Evolutionary conservation across 1,140 invertebrate species (phyloP).

Genomic region (Lamellibrachia luymesi): DNA sequence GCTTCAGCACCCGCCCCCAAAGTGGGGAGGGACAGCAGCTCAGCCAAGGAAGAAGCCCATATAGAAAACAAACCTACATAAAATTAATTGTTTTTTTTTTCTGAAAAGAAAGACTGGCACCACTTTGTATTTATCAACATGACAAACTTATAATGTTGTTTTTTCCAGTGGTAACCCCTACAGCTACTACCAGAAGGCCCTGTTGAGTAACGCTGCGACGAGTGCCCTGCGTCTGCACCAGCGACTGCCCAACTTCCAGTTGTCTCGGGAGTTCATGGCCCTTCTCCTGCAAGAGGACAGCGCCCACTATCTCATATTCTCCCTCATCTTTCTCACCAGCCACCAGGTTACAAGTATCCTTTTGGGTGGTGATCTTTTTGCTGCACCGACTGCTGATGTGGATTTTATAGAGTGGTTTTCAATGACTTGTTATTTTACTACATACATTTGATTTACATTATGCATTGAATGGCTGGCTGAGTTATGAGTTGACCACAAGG

Average conservation of each 20-base stretch:
- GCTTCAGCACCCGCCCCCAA: too few species aligned
- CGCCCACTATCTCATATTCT: conserved; percentile 93
- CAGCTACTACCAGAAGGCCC: conserved; percentile 84
- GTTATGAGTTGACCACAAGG: too few species aligned
- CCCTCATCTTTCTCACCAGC: conserved; percentile 87
- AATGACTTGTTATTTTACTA: too few species aligned
- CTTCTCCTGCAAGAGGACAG: conserved; percentile 86
- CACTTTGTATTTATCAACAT: neutral
- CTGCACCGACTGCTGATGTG: neutral
- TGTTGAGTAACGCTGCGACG: conserved; percentile 87
- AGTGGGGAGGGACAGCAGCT: too few species aligned
- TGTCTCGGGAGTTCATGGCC: conserved; percentile 78
- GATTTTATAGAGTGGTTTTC: too few species aligned
- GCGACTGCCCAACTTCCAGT: conserved; percentile 75
- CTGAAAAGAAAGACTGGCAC: neutral
- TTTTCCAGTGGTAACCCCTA: conserved; percentile 70
- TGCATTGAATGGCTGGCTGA: too few species aligned
- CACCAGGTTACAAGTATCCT: conserved; percentile 82
- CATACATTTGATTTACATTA: too few species aligned
- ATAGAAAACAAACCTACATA: neutral
- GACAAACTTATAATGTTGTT: conserved; percentile 35
- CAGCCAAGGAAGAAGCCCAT: neutral
- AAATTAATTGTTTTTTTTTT: neutral
- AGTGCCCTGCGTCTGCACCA: conserved; percentile 92
- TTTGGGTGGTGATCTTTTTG: conserved; percentile 37